phyloP scores from a whole-genome alignment of 2,888 invertebrate genomes.

The Mythimna impura region DNA sequence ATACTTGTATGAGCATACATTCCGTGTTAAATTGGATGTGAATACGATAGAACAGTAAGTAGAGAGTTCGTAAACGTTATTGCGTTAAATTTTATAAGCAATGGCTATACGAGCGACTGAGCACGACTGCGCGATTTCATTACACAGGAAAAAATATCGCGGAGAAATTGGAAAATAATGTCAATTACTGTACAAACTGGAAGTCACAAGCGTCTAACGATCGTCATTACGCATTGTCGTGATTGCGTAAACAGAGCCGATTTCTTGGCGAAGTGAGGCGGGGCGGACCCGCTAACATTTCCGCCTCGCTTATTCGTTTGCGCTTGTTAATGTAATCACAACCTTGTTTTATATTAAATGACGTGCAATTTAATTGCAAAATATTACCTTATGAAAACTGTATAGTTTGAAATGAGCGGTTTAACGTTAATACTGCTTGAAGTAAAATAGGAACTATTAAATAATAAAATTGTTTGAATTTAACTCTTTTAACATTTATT shows the following conservation, averaged over 20 bases:
- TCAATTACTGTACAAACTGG: slow-evolving; percentile 86
- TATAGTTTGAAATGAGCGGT: slow-evolving; percentile 16
- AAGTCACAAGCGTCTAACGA: slow-evolving; percentile 82
- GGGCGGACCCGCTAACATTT: slow-evolving; percentile 80
- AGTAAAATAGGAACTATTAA: slow-evolving; percentile 18
- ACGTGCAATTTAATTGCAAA: slow-evolving; percentile 74
- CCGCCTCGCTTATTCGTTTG: slow-evolving; percentile 83
- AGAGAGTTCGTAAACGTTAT: slow-evolving; percentile 63
- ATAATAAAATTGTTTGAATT: slow-evolving; percentile 31
- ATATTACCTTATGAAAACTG: slow-evolving; percentile 39
- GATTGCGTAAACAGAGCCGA: slow-evolving; percentile 87
- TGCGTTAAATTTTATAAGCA: slow-evolving; percentile 67
- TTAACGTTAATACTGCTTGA: slow-evolving; percentile 18
- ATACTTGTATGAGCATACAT: slow-evolving; percentile 46
- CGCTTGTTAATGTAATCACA: slow-evolving; percentile 83
- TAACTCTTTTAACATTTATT: slow-evolving; percentile 5
- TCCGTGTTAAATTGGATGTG: slow-evolving; percentile 58
- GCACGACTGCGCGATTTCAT: slow-evolving; percentile 84
- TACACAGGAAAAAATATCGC: slow-evolving; percentile 79
- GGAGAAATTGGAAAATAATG: slow-evolving; percentile 89
- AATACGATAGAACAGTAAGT: slow-evolving; percentile 59
- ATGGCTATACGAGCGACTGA: slow-evolving; percentile 74
- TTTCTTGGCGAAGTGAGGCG: slow-evolving; percentile 82
- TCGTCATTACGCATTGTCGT: slow-evolving; percentile 88
- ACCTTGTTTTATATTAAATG: slow-evolving; percentile 74